A percentile compares a stretch with the other conserved stretches of the same genome.
Conservation (phyloP, 2,797 vertebrate genomes). For the Phalanger gymnotis region DNA sequence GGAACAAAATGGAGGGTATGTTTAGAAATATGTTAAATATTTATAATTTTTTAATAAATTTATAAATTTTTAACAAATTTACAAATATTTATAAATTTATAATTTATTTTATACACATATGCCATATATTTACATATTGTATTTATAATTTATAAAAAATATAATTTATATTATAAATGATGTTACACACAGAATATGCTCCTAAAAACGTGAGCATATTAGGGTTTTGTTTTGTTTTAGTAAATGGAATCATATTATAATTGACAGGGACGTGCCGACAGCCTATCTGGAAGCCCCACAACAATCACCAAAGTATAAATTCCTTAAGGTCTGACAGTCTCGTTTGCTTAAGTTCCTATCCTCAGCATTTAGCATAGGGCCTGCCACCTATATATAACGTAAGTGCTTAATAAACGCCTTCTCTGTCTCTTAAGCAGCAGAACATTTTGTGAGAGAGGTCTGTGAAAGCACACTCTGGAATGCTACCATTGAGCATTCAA, state of each 20-base stretch:
- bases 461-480: not conserved
- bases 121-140: no score
- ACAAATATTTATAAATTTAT: no score
- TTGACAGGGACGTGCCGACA: not conserved
- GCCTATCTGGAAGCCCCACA: not conserved
- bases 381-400: not conserved
- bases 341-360: not conserved
- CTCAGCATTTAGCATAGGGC: not conserved
- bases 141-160: no score
- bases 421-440: not conserved
- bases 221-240: not conserved
- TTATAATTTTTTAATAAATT: no score
- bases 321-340: not conserved
- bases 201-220: not conserved
- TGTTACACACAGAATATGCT: slow-evolving; percentile 32
- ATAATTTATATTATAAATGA: no score
- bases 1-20: not conserved
- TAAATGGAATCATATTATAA: not conserved
- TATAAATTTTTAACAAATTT: no score
- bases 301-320: not conserved
- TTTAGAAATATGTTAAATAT: no score
- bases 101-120: no score
- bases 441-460: not conserved
- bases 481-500: not conserved
- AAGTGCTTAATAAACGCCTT: not conserved